Percentiles rank a stretch among this genome's conserved stretches.
Conservation (phyloP, 2,113 vertebrate species). For the Misgurnus mizolepis region DNA sequence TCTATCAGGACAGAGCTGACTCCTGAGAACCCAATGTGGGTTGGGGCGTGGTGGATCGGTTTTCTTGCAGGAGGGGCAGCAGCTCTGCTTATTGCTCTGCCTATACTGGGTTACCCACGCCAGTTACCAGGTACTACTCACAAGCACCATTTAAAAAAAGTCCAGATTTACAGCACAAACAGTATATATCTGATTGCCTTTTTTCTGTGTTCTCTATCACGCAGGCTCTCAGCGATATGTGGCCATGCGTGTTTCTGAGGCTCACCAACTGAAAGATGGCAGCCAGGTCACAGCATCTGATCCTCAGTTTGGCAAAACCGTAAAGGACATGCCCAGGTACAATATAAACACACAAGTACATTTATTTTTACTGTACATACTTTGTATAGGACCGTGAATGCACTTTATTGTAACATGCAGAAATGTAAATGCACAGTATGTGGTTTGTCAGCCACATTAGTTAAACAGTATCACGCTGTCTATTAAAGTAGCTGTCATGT, state of each 20-base stretch:
- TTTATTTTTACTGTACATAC: not conserved
- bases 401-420: too few species aligned
- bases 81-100: slow-evolving; percentile 81
- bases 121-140: slow-evolving; percentile 84
- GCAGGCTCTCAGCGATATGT: slow-evolving; percentile 85
- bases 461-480: not conserved
- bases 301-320: slow-evolving; percentile 86
- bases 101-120: slow-evolving; percentile 89
- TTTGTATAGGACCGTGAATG: too few species aligned
- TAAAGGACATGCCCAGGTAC: slow-evolving; percentile 90
- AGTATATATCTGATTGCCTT: too few species aligned
- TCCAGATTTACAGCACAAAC: not conserved
- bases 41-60: slow-evolving; percentile 95
- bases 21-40: slow-evolving; percentile 89
- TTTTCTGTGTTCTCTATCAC: not conserved
- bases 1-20: slow-evolving; percentile 75
- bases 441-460: not conserved
- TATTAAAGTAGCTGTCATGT: not conserved
- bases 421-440: too few species aligned
- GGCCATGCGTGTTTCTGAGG: slow-evolving; percentile 83
- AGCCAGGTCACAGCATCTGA: slow-evolving; percentile 71
- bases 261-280: slow-evolving; percentile 82
- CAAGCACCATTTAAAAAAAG: not conserved
- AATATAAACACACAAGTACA: not conserved
- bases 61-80: slow-evolving; percentile 85